Percentiles rank a stretch among this genome's conserved stretches.
These are phyloP conservation scores for Phalera bucephala DNA, from an alignment of 2,888 invertebrate genomes.

Conservation along the genomic window DNA sequence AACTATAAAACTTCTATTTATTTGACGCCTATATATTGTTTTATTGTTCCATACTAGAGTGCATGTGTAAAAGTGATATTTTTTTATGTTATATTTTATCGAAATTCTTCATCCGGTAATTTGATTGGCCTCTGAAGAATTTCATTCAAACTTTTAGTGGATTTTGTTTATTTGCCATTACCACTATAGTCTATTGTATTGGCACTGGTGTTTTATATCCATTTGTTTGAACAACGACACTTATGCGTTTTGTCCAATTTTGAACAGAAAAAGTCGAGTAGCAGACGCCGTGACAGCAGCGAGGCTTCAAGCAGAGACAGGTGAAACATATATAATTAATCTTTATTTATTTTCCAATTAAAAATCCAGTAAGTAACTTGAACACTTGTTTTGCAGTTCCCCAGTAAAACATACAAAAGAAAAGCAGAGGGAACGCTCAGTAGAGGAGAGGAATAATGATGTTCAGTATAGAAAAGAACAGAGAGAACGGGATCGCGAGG, in stretches of 20 bases:
- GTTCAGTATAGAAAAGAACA: conserved; percentile 48
- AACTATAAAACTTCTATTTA: conserved; percentile 46
- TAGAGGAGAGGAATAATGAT: conserved; percentile 58
- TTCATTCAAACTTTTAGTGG: conserved; percentile 53
- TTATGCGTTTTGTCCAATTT: conserved; percentile 52
- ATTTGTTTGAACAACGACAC: conserved; percentile 33
- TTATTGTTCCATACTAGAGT: conserved; percentile 60
- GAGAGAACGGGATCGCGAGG: conserved; percentile 70
- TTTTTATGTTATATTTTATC: conserved; percentile 38
- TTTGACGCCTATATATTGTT: conserved; percentile 55
- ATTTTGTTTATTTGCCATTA: conserved; percentile 71
- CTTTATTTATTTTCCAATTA: background rate
- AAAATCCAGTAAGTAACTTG: no score
- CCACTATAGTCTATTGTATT: conserved; percentile 80
- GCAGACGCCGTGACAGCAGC: conserved; percentile 66
- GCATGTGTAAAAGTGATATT: conserved; percentile 70
- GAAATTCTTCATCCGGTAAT: conserved; percentile 48
- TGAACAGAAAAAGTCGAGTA: conserved; percentile 76
- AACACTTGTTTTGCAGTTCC: conserved; percentile 62
- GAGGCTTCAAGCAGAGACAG: conserved; percentile 64
- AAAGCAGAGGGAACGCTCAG: conserved; percentile 54
- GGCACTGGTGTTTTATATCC: conserved; percentile 75
- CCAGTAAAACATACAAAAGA: conserved; percentile 62
- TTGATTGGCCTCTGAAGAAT: conserved; percentile 43
- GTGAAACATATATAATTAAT: conserved; percentile 33